phyloP scores from a whole-genome alignment of 2,797 vertebrate species.

The Sebastes matsubarae region DNA sequence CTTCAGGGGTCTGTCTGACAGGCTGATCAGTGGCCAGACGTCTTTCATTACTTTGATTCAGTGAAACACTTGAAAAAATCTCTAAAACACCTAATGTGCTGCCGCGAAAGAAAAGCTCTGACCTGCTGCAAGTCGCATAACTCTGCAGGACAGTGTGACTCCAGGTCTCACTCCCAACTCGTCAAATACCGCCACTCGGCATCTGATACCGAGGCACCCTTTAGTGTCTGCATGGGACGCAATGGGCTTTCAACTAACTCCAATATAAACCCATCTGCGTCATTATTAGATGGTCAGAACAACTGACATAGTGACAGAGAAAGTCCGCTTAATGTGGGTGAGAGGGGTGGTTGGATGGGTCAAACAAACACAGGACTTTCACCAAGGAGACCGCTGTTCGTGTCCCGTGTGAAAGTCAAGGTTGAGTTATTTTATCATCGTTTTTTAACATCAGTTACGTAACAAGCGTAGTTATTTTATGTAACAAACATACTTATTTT shows the following conservation, averaged over 20 bases:
- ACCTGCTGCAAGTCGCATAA: background rate
- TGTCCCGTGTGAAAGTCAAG: background rate
- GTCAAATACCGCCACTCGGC: background rate
- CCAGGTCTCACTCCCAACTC: background rate
- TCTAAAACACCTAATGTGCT: background rate
- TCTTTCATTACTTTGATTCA: too few relatives aligned
- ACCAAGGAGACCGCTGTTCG: too few relatives aligned
- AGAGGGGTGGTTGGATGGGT: background rate
- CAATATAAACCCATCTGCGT: too few relatives aligned
- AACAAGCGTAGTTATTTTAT: too few relatives aligned
- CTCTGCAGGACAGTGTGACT: background rate
- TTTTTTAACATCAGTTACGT: too few relatives aligned
- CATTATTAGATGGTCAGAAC: background rate
- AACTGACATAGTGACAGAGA: background rate
- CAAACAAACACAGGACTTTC: too few relatives aligned
- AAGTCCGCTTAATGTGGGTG: background rate
- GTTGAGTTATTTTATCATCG: background rate
- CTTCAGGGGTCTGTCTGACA: too few relatives aligned
- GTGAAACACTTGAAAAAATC: too few relatives aligned
- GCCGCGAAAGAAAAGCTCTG: background rate
- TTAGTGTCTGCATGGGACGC: too few relatives aligned
- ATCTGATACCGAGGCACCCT: background rate
- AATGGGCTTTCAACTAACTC: too few relatives aligned
- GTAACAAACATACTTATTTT: too few relatives aligned
- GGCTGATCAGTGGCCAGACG: too few relatives aligned